Conservation (phyloP, 2,113 vertebrate genomes). For the Cynopterus brachyotis region DNA sequence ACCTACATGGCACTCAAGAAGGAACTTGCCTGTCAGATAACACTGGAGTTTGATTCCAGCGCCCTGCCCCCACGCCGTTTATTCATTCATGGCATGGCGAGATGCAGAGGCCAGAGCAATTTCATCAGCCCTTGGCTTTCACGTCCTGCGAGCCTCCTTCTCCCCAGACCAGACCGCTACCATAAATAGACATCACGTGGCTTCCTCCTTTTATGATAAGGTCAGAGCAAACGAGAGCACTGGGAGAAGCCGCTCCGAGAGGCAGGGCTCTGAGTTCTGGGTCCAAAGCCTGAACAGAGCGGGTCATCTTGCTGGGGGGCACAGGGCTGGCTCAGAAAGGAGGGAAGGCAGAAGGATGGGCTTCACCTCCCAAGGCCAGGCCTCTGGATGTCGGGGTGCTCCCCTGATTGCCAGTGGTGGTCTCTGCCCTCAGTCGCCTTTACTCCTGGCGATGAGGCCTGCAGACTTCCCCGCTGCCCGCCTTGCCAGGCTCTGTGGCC, state of each 20-base stretch:
- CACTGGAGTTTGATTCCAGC: fast-evolving
- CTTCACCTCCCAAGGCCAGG: not conserved
- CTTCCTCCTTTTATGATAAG: slow-evolving; percentile 27
- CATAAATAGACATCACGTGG: slow-evolving; percentile 56
- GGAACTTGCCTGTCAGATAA: not conserved
- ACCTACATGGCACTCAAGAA: not conserved
- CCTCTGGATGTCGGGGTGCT: not conserved
- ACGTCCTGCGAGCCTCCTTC: not conserved
- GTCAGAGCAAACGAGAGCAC: slow-evolving; percentile 22
- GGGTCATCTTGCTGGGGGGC: not conserved
- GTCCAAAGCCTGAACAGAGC: not conserved
- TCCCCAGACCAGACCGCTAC: not conserved
- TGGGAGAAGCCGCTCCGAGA: not conserved
- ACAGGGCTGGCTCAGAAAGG: not conserved
- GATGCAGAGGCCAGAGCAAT: not conserved
- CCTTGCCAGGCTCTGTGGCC: not conserved
- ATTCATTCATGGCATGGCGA: not conserved
- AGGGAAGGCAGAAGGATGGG: fast-evolving
- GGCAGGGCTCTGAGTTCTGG: not conserved
- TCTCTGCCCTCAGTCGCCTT: not conserved
- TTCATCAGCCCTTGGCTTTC: not conserved
- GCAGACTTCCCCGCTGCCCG: not conserved
- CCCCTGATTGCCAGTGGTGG: not conserved
- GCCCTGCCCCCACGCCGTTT: slow-evolving; percentile 6
- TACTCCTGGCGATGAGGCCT: not conserved